Evolutionary conservation across 2,113 vertebrate genomes (phyloP), one percentile per base, ranked within the genome.

Genomic region (Struthidea cinerea): DNA sequence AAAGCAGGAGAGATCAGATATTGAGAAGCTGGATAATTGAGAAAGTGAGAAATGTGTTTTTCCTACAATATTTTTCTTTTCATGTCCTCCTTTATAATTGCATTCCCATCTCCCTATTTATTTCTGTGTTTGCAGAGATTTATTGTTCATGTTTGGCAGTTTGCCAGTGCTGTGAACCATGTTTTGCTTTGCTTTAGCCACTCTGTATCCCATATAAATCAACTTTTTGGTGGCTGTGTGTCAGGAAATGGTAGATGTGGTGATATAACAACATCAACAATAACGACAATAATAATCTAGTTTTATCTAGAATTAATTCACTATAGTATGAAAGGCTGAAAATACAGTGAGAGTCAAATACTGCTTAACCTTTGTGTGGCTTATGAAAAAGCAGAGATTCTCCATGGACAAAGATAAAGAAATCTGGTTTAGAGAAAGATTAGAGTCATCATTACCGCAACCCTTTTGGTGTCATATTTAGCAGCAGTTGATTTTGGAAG

Each of bases 91-190:
- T 91, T 84, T 57, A 65, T 96, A 96, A 92, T 90, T 97, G 55
- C 84, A 80, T 96, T 96, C 27, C 68, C 74, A 87, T 93, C 75
- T 90, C 55, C 61, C 74, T 94, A 80, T 91, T 95, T 97, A 83
- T 85, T 87, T 90, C 78, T 61, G 80, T 93, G 59, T 96, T 96
- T 96, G 91, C 94, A 96, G 84, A 94, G 89, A 91, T 87, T 96
- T 94, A 93, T 90, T 94, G 78, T 89, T 89, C 59, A 80, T 67
- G n/a, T 94, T 90, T 96, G 90, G 93, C 94, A 88, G 52, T 42
- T 67, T 91, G 94, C 94, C 95, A 97, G 67, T 46, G 46, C 55
- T 65, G 32, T 44, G 50, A 93, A 65, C 41, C 42, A 42, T 80
- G 67, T 77, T 97, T 78, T 94, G 27, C 63, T 93, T 89, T 78